Evolutionary conservation across 2,888 invertebrate genomes (phyloP), one percentile per base, ranked within the genome.

Genomic region (Microctonus hyperodae): DNA sequence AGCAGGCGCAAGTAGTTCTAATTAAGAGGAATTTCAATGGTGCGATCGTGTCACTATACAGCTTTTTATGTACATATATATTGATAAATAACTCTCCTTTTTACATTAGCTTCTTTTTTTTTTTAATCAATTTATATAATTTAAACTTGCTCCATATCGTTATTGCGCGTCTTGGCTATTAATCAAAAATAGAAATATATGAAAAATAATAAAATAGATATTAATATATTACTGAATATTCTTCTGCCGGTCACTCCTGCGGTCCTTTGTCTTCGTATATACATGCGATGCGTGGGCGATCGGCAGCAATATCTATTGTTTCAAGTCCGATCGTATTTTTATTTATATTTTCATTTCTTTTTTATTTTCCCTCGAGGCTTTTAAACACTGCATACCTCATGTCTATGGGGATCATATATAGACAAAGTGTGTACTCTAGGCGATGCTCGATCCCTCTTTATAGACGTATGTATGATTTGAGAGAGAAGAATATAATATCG

Each of bases 11-110:
- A 63, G 66, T 40, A 37, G 37, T 40, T 65, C 70, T 72, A 72
- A 72, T 72, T 72, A 72, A 71, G 71, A 72, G 70, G 72, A 69
- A 72, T 72, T 70, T 69, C 70, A 56, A 72, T 71, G 69, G 72
- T 56, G 69, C 69, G 55, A 64, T 70, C 69, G 71, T 63, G 57
- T 64, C 64, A 57, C 37, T 56, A 59, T 59, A 37, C 59, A 20
- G 13, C 37, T 20, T 23, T 35, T 28, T 37, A 23, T 37, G 33
- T 35, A 35, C 28, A 55, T 63, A 22, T 23, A 22, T n/a, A n/a
- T n/a, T n/a, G n/a, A n/a, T n/a, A n/a, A n/a, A n/a, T n/a, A n/a
- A n/a, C 6, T 44, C 44, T 44, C 16, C 44, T 44, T 16, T 16
- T 44, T 44, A 16, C 16, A 16, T 7, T 6, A 16, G 3, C 16